Evolutionary conservation across 1,140 invertebrate genomes (phyloP), one percentile per base, ranked within the genome.

Genomic region (Musca vetustissima): DNA sequence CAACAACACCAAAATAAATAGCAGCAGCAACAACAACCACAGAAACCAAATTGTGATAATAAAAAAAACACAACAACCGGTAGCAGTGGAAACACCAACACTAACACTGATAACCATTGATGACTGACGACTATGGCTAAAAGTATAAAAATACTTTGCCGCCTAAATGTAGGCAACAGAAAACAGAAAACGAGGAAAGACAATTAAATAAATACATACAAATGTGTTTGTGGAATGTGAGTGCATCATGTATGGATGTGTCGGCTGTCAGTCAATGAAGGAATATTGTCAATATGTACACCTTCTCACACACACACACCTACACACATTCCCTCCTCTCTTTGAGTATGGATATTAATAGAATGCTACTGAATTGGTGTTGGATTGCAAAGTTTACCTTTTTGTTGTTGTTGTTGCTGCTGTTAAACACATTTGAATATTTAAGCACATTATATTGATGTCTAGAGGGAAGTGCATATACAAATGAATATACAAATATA

Each of bases 161-260:
- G 21, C 57, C 57, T 61, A 36, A 43, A 61, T 61, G 28, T 61
- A 61, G 57, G 57, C 57, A 61, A 61, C 57, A 21, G 2, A 13
- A 61, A n/a, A n/a, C n/a, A n/a, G n/a, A n/a, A n/a, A n/a, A n/a
- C 3, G 17, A 61, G 36, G 32, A 61, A 52, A 61, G 57, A 61
- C 57, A 61, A 61, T 61, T 61, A 61, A 61, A 61, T 61, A 61
- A 61, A 61, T 36, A 61, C 57, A 17, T 64, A 73, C 52, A 49
- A 48, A 67, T 66, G 73, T 67, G 55, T 66, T 47, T 71, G 72
- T 66, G 50, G n/a, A 64, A 36, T 68, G 73, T 75, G 73, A 72
- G 36, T 13, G 36, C 13, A 13, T 43, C 6, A n/a, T n/a, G n/a
- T n/a, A n/a, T n/a, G n/a, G n/a, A n/a, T n/a, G n/a, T 13, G 36